Percentiles rank a stretch among this genome's conserved stretches.
phyloP scores from a whole-genome alignment of 2,888 invertebrate genomes.

The Urechis unicinctus region DNA sequence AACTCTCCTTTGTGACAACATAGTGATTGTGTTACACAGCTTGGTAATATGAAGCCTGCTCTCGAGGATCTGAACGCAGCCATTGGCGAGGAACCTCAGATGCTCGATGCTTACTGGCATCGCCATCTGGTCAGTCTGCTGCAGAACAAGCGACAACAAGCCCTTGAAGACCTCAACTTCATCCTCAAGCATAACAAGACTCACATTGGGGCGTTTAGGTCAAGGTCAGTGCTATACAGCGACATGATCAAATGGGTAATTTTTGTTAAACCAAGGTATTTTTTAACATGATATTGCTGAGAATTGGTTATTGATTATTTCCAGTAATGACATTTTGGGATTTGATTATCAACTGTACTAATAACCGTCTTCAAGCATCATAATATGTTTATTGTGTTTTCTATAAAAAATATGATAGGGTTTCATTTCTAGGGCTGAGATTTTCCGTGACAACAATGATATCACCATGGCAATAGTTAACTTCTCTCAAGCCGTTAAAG shows the following conservation, averaged over 20 bases:
- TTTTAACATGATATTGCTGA: too few species aligned
- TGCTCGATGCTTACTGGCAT: constrained; percentile 51
- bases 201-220: constrained; percentile 45
- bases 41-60: constrained; percentile 34
- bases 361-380: too few species aligned
- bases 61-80: constrained; percentile 26
- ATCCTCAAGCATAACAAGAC: constrained; percentile 42
- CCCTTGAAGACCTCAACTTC: constrained; percentile 46
- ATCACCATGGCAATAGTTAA: constrained; percentile 47
- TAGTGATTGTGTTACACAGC: too few species aligned
- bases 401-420: too few species aligned
- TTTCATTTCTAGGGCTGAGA: constrained; percentile 34
- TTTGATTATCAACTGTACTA: too few species aligned
- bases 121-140: constrained; percentile 46
- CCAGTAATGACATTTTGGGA: too few species aligned
- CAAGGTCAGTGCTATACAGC: constrained; percentile 28
- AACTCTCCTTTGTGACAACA: too few species aligned
- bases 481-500: constrained; percentile 46
- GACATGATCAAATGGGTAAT: neutral
- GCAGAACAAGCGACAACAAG: constrained; percentile 39
- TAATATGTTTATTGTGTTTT: too few species aligned
- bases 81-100: constrained; percentile 38
- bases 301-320: too few species aligned
- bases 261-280: too few species aligned
- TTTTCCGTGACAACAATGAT: constrained; percentile 36